These are phyloP conservation scores for Drepana falcataria DNA, from an alignment of 2,888 invertebrate species.

Conservation along the genomic window DNA sequence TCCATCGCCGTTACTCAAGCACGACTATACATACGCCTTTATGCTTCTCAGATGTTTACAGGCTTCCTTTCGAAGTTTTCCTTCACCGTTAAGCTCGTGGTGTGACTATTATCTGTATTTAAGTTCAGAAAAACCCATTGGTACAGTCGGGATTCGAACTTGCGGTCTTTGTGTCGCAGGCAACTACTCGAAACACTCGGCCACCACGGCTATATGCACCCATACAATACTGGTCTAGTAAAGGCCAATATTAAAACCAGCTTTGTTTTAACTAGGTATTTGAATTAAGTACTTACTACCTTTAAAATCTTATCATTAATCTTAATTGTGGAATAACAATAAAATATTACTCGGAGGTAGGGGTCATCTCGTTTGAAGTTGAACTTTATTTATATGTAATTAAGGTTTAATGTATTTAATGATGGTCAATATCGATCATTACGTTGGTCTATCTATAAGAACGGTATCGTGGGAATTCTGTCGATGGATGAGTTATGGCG, in stretches of 20 bases:
- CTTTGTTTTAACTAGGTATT: constrained; percentile 68
- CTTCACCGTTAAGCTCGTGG: no score
- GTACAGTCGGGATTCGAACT: no score
- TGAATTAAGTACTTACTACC: constrained; percentile 75
- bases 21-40: no score
- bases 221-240: constrained; percentile 53
- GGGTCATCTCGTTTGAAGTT: constrained; percentile 34
- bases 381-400: constrained; percentile 34
- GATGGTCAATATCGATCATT: constrained; percentile 67
- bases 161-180: no score
- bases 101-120: no score
- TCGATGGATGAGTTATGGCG: constrained; percentile 62
- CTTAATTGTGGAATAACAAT: constrained; percentile 78
- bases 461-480: constrained; percentile 74
- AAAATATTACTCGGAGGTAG: constrained; percentile 66
- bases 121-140: no score
- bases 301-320: constrained; percentile 76
- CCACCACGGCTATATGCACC: constrained; percentile 2
- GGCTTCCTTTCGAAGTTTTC: no score
- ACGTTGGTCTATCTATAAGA: constrained; percentile 62
- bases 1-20: no score
- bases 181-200: constrained; percentile 35
- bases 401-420: constrained; percentile 54
- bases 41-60: no score
- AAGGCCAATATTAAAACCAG: constrained; percentile 52